These are phyloP conservation scores for Dromius quadrimaculatus DNA, from an alignment of 2,888 invertebrate genomes.

Conservation along the genomic window DNA sequence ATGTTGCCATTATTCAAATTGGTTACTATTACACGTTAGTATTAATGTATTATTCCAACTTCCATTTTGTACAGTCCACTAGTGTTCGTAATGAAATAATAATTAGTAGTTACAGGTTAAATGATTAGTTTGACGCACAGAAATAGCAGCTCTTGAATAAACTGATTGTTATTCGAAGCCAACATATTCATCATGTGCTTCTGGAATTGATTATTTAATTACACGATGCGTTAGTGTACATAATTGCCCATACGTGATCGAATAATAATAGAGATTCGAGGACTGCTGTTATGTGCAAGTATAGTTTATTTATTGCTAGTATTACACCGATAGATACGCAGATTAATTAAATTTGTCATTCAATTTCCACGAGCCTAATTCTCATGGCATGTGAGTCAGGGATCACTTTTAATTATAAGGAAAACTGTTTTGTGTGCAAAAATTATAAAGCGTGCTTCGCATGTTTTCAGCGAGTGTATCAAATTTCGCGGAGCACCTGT, in stretches of 20 bases:
- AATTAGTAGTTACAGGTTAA: slow-evolving; percentile 26
- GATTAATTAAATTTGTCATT: too few species aligned
- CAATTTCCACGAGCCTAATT: too few species aligned
- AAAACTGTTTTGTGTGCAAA: too few species aligned
- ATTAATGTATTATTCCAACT: slow-evolving; percentile 39
- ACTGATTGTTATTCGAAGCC: slow-evolving; percentile 34
- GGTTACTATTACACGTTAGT: slow-evolving; percentile 30
- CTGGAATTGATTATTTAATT: slow-evolving; percentile 33
- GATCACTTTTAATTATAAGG: too few species aligned
- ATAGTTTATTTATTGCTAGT: neutral
- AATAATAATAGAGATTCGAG: slow-evolving; percentile 15
- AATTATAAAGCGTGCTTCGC: too few species aligned
- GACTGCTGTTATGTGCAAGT: slow-evolving; percentile 12
- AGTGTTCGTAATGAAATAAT: slow-evolving; percentile 45
- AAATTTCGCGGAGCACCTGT: too few species aligned
- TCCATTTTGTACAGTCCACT: slow-evolving; percentile 52
- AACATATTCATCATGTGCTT: slow-evolving; percentile 33
- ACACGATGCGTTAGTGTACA: slow-evolving; percentile 19
- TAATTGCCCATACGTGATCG: slow-evolving; percentile 9
- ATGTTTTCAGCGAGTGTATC: too few species aligned
- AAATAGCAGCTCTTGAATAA: slow-evolving; percentile 36
- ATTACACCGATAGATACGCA: too few species aligned
- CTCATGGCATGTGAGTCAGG: too few species aligned
- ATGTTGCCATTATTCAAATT: neutral
- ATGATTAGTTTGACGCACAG: slow-evolving; percentile 25